Base-by-base conservation (phyloP, 2,888 invertebrate genomes). In the Entomobrya multifasciata region DNA sequence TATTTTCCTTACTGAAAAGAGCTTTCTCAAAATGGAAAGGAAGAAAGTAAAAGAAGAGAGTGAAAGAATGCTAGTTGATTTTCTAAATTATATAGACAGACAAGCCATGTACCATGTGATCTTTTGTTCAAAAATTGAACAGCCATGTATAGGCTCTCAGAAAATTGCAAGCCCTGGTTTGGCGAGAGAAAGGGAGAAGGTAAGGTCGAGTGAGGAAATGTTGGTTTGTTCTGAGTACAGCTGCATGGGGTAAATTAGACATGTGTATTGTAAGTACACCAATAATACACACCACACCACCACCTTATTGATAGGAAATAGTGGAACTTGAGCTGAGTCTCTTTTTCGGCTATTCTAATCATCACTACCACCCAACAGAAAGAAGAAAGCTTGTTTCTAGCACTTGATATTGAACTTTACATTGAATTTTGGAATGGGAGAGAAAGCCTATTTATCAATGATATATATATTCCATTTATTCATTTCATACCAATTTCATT, bases 241-340 rank as follows among this genome's bases (percentile, higher is more conserved):
- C 72, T 82, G 60, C 82, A 25, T 67, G 80, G 70, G 80, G 70
- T 70, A 80, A 80, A 84, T 77, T 77, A 67, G 67, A 77, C 52
- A 65, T 76, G 44, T 52, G 65, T 76, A 41, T 65, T 83, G 44
- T 36, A 57, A 22, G 36, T 6, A 36, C 36, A 36, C 8, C 36
- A 36, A 36, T 36, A 8, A n/a, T n/a, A n/a, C n/a, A n/a, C n/a
- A n/a, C n/a, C n/a, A n/a, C 57, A 25, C 47, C 44, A 25, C 15
- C 47, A 67, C 44, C n/a, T 17, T 11, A 57, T 11, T 22, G 2
- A 22, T 11, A 57, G 11, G 57, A 47, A 2, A 65, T n/a, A 10
- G 36, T 36, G 36, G n/a, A n/a, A n/a, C n/a, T n/a, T n/a, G n/a
- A n/a, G n/a, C n/a, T n/a, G n/a, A n/a, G n/a, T n/a, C n/a, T n/a